Evolutionary conservation across 2,797 vertebrate genomes (phyloP).

Genomic region (Artibeus lituratus): DNA sequence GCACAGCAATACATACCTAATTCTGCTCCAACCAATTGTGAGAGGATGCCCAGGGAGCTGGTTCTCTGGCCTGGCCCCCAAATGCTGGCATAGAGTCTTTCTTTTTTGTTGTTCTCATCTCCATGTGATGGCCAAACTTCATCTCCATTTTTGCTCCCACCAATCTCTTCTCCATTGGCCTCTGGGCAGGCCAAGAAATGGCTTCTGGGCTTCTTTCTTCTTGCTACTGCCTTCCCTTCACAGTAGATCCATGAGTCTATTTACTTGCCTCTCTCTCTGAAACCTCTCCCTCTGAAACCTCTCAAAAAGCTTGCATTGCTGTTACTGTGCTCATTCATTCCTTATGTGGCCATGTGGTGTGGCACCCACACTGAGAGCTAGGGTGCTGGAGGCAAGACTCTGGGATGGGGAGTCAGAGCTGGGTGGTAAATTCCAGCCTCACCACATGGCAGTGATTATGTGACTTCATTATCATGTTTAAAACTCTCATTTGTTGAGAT

Average conservation of each 20-base stretch:
- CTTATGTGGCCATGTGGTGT: background rate
- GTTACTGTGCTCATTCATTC: too few species aligned
- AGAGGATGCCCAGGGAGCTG: background rate
- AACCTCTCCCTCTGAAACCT: background rate
- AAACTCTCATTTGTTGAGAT: background rate
- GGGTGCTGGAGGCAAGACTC: background rate
- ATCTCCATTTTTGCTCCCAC: background rate
- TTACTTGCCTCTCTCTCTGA: background rate
- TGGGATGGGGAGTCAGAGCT: rapidly evolving
- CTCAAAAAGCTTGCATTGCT: rapidly evolving
- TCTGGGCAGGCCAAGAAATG: background rate
- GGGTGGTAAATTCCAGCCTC: background rate
- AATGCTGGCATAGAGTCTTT: rapidly evolving
- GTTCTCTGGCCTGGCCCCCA: background rate
- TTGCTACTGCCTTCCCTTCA: rapidly evolving
- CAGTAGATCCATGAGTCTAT: background rate
- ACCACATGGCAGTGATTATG: background rate
- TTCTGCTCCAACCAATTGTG: background rate
- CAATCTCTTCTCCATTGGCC: background rate
- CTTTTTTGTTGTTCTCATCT: background rate
- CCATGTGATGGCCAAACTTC: background rate
- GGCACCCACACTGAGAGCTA: background rate
- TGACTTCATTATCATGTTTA: background rate
- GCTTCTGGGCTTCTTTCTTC: background rate
- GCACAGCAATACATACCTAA: background rate